Evolutionary conservation across 2,113 vertebrate genomes (phyloP).

Genomic region (Mugil cephalus): DNA sequence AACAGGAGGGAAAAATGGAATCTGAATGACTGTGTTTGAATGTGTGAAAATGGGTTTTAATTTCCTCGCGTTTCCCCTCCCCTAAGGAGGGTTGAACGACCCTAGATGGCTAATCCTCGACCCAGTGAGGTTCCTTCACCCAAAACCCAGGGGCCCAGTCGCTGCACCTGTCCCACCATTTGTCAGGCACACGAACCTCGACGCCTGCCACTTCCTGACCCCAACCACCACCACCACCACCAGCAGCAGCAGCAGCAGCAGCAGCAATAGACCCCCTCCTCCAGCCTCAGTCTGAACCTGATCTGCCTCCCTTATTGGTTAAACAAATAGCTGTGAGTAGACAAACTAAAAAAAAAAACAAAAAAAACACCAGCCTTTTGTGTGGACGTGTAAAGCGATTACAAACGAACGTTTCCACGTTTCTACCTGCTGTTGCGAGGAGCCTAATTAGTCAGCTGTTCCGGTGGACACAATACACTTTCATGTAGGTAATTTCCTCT

Average conservation of each 20-base stretch:
- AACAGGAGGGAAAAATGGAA: background rate
- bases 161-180: slow-evolving; percentile 78
- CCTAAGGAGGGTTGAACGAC: slow-evolving; percentile 2
- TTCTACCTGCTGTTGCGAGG: slow-evolving; percentile 28
- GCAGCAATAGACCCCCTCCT: slow-evolving; percentile 23
- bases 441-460: slow-evolving; percentile 68
- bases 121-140: slow-evolving; percentile 8
- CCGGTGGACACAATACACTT: slow-evolving; percentile 62
- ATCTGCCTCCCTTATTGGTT: slow-evolving; percentile 26
- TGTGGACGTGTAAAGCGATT: slow-evolving; percentile 25
- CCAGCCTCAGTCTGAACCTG: slow-evolving; percentile 8
- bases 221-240: slow-evolving; percentile 2
- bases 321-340: slow-evolving; percentile 9
- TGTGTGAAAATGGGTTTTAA: background rate
- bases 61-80: slow-evolving; percentile 20
- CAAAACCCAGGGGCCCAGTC: slow-evolving; percentile 27
- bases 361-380: slow-evolving; percentile 20
- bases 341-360: too few species aligned
- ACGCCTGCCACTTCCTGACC: slow-evolving; percentile 43
- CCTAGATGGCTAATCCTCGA: slow-evolving; percentile 17
- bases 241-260: too few species aligned
- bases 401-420: slow-evolving; percentile 47
- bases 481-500: slow-evolving; percentile 67
- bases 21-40: background rate
- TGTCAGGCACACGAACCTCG: slow-evolving; percentile 60